Base-by-base conservation (phyloP, 2,888 invertebrate genomes). In the Acanthoscelides obtectus region DNA sequence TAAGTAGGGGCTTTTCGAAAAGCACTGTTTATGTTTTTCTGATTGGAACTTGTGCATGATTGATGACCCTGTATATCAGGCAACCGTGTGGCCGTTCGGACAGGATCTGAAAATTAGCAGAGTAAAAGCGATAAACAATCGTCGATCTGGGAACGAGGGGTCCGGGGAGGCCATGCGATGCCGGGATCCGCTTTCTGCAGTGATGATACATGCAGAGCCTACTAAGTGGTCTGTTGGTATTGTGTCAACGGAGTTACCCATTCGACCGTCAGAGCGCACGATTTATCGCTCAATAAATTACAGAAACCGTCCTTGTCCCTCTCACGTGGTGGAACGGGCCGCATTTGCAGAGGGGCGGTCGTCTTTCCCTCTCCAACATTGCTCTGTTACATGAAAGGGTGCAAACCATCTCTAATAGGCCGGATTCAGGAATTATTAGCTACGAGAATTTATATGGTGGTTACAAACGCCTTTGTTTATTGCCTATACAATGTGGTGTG, bases 261-360 rank as follows among this genome's bases (percentile, higher is more conserved):
- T 84, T 84, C 83, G 81, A 81, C 84, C 84, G 84, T 83, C 83
- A 84, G 84, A 84, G 84, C 83, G 84, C 83, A 84, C 84, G 82
- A 84, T 85, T 84, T 85, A 85, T 84, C 85, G 85, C 84, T 85
- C 85, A 84, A 85, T 85, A 85, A 84, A 84, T 85, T 84, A 85
- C 83, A 78, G 76, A 78, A 77, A 79, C 80, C 77, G 75, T 83
- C 84, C 82, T 83, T 82, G 82, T 75, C 75, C 73, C 25, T 64
- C 75, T 72, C 75, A 72, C 70, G 74, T 71, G 71, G 72, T 69
- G 69, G 69, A 71, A 72, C 74, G 72, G 69, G 64, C 69, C 69
- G 45, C 45, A 17, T 72, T 70, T 73, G 74, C 69, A 71, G 72
- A 22, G 70, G 74, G 72, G 75, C 71, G 73, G 73, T 82, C 45